Evolutionary conservation across 2,888 invertebrate genomes (phyloP), one percentile per base, ranked within the genome.

Genomic region (Tipula unca): DNA sequence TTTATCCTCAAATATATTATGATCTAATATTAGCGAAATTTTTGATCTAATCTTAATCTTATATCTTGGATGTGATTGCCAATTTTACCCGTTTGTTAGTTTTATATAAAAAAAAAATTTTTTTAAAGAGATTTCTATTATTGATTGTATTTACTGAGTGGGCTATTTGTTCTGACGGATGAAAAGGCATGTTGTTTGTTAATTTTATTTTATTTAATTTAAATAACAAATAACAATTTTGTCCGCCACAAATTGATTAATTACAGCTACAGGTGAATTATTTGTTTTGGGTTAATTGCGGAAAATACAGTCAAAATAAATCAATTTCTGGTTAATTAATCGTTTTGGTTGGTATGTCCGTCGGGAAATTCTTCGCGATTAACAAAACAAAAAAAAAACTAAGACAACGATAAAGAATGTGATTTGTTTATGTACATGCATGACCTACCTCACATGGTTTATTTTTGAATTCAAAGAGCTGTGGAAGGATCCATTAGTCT

Each of bases 161-260:
- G 69, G 69, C 69, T 69, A 69, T 69, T 69, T 69, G 69, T 69
- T 69, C 69, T 69, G 69, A 25, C 69, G 69, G 69, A 69, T 69
- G n/a, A 20, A 69, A 69, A 69, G 69, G 25, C 69, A 69, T 69
- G 69, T 54, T 54, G 48, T 69, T 69, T 69, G 69, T 25, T 69
- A 69, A 54, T 17, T 17, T 69, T 25, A 10, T n/a, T n/a, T n/a
- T n/a, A n/a, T n/a, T 25, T 25, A 69, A 69, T 25, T 10, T 25
- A 69, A 69, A 69, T 25, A 69, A 69, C 25, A 69, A 25, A 69
- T 69, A 54, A 48, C 17, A 48, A 48, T 25, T 69, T 69, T 25
- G 20, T 69, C 25, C 10, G 2, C 69, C 2, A 69, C 69, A 25
- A 17, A 54, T 25, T 69, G 25, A 69, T 69, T 69, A 69, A 69